phyloP scores from a whole-genome alignment of 2,113 vertebrate species.

The Columbina picui region DNA sequence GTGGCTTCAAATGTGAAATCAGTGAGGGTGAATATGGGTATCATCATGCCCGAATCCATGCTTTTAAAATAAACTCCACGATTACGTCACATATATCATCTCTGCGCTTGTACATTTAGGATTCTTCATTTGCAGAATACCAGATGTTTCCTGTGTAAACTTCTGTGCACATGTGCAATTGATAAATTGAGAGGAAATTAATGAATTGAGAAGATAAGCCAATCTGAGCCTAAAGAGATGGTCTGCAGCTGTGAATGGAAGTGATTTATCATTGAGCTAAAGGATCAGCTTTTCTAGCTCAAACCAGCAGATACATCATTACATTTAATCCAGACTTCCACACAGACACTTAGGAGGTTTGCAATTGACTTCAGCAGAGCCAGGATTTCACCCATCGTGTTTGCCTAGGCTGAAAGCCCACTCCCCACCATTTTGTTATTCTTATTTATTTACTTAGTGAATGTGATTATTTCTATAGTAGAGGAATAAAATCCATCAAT shows the following conservation, averaged over 20 bases:
- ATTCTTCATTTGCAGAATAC: constrained; percentile 31
- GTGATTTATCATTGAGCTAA: constrained; percentile 62
- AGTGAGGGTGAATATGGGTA: background rate
- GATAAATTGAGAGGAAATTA: constrained; percentile 67
- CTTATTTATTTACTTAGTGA: background rate
- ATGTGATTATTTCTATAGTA: background rate
- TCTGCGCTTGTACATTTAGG: background rate
- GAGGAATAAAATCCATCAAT: background rate
- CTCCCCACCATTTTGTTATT: background rate
- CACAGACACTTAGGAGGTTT: constrained; percentile 18
- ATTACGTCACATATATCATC: constrained; percentile 6
- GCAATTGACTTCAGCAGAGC: constrained; percentile 20
- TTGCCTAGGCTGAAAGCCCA: constrained; percentile 42
- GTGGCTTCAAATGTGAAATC: background rate
- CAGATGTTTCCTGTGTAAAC: constrained; percentile 63
- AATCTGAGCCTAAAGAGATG: constrained; percentile 30
- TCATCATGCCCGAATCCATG: background rate
- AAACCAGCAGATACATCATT: constrained; percentile 57
- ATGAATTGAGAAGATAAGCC: constrained; percentile 67
- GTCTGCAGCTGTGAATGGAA: constrained; percentile 68
- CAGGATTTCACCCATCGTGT: constrained; percentile 35
- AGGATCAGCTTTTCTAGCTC: constrained; percentile 67
- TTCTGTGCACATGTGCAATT: constrained; percentile 51
- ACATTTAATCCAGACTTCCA: constrained; percentile 68
- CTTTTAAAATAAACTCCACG: background rate